Percentiles rank a stretch among this genome's conserved stretches.
These are phyloP conservation scores for Patagioenas fasciata DNA, from an alignment of 2,113 vertebrate genomes.

Conservation along the genomic window DNA sequence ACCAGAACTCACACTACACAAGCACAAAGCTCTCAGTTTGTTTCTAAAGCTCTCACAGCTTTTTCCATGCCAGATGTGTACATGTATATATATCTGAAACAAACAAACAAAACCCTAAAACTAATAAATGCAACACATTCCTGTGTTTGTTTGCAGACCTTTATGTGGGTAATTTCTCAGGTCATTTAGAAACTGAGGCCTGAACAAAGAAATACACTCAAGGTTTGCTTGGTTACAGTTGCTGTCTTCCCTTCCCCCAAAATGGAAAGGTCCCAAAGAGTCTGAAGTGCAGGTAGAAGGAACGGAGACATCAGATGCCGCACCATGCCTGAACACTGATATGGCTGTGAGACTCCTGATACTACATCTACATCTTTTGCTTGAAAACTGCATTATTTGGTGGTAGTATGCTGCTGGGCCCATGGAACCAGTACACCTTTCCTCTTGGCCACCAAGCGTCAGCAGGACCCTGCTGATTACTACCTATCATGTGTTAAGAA, in stretches of 20 bases:
- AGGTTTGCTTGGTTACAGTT: neutral
- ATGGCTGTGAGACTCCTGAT: neutral
- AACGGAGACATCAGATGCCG: neutral
- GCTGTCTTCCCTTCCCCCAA: neutral
- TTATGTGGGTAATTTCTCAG: neutral
- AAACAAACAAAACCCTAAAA: too few relatives aligned
- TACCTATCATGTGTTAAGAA: neutral
- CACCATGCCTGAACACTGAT: neutral
- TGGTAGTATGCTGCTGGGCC: fast-evolving
- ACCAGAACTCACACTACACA: conserved; percentile 9
- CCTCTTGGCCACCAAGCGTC: neutral
- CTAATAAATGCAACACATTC: neutral
- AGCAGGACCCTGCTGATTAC: neutral
- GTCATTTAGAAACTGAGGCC: neutral
- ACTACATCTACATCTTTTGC: neutral
- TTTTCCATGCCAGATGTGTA: neutral
- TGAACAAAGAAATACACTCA: neutral
- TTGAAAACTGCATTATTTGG: neutral
- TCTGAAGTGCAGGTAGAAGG: neutral
- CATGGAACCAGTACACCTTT: neutral
- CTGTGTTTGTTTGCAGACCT: neutral
- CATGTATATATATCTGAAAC: neutral
- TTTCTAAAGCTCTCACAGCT: neutral
- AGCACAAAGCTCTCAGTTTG: neutral
- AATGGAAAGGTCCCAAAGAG: neutral